Base-by-base conservation (phyloP, 2,113 vertebrate genomes). In the Motacilla alba region DNA sequence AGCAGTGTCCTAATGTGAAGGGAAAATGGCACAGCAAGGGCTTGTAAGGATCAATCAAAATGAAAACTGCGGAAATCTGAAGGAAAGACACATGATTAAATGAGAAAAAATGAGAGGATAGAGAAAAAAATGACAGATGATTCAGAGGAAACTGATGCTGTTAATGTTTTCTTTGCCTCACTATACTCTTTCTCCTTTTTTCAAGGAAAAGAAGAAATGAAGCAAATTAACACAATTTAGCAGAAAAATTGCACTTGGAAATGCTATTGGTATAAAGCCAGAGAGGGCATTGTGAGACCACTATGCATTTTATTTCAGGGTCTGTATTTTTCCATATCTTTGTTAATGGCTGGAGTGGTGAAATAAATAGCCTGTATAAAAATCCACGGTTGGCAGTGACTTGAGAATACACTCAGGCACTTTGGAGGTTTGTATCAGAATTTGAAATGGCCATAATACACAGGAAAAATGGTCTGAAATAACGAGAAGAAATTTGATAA, bases 41-140 rank as follows among this genome's bases (percentile, higher is more conserved):
- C 50, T 90, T 77, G 21, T 58, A 59, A 81, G 73, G 95, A 86
- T 93, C 95, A 80, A 47, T 93, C 86, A 88, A 90, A 95, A 39
- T 35, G 88, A 83, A 77, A 94, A 77, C 75, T 46, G 47, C 27
- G 7, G 79, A 88, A 93, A 59, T 35, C 52, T 79, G 64, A 83
- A 90, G 83, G 88, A 86, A 90, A 87, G 31, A 49, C 72, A 62
- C 59, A 70, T 92, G 79, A 96, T 95, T 96, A 94, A 92, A 74
- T 90, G 84, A 79, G 88, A 90, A 85, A 90, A 95, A 77, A 82
- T 72, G 92, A 94, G 77, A 47, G 74, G 41, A 87, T 49, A n/a
- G 66, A 64, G 78, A n/a, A 82, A 64, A 64, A 93, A 82, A 72
- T 3, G 19, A 90, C 23, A 46, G 66, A 68, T 90, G 94, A 92